A percentile compares a stretch with the other conserved stretches of the same genome.
Conservation (phyloP, 2,113 vertebrate species). For the Chroicocephalus ridibundus region DNA sequence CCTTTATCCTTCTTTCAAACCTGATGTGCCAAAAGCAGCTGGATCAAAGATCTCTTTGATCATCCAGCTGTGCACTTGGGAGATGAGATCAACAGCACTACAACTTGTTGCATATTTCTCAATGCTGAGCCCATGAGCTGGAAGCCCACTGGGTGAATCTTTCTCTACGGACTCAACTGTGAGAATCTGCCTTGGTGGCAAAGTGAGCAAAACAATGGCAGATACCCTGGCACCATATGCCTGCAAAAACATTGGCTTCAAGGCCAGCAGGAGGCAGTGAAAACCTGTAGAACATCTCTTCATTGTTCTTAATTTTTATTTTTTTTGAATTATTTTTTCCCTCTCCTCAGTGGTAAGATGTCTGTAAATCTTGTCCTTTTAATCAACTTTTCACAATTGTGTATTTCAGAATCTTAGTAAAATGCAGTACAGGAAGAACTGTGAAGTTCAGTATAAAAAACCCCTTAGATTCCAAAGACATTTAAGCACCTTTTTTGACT, state of each 20-base stretch:
- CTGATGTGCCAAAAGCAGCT: neutral
- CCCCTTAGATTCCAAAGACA: slow-evolving; percentile 35
- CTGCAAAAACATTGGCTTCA: neutral
- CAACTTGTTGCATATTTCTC: neutral
- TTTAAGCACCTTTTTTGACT: neutral
- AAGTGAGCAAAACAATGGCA: neutral
- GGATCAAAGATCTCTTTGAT: slow-evolving; percentile 17
- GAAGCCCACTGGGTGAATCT: neutral
- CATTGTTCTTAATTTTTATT: neutral
- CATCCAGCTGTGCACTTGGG: neutral
- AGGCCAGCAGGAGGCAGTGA: slow-evolving; percentile 15
- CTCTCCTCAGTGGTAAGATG: neutral
- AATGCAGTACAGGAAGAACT: slow-evolving; percentile 37
- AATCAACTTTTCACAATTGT: slow-evolving; percentile 21
- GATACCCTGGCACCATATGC: neutral
- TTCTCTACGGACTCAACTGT: neutral
- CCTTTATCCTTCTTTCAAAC: neutral
- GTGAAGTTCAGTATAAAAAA: slow-evolving; percentile 44
- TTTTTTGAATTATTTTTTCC: neutral
- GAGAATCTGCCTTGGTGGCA: neutral
- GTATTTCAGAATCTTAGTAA: slow-evolving; percentile 51
- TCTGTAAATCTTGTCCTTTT: slow-evolving; percentile 40
- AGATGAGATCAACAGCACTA: neutral
- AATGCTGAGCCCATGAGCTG: neutral
- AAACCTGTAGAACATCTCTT: slow-evolving; percentile 26